Evolutionary conservation across 2,888 invertebrate genomes (phyloP).

Genomic region (Cerceris ruficornis): DNA sequence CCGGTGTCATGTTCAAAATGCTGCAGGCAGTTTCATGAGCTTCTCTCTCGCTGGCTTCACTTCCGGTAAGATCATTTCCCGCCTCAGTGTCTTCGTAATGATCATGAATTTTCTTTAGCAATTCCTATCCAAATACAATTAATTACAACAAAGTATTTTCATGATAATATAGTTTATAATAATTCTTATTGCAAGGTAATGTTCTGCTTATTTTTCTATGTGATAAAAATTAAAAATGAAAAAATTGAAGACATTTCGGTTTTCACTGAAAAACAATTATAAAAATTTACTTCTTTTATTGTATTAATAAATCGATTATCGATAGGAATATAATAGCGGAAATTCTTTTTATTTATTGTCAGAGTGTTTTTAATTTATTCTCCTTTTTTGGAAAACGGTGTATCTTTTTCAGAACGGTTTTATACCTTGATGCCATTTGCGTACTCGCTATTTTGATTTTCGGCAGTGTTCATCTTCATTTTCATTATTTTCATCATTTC

Average conservation of each 20-base stretch:
- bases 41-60: constrained; percentile 65
- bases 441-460: constrained; percentile 34
- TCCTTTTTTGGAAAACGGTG: no score
- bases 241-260: neutral
- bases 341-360: no score
- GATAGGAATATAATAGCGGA: no score
- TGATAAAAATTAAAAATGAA: no score
- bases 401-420: neutral
- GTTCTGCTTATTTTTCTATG: no score
- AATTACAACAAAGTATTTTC: neutral
- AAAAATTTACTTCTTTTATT: no score
- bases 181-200: no score
- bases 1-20: constrained; percentile 70
- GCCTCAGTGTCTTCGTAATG: neutral
- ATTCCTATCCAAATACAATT: constrained; percentile 33
- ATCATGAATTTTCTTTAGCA: constrained; percentile 30
- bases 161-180: neutral
- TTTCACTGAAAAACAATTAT: no score
- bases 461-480: constrained; percentile 4
- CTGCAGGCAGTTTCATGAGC: constrained; percentile 67
- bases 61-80: constrained; percentile 17
- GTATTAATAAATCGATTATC: no score
- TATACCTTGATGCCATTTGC: constrained; percentile 42
- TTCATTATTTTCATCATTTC: constrained; percentile 26
- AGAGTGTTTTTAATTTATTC: no score